Percentiles rank a stretch among this genome's conserved stretches.
These are phyloP conservation scores for Melanostoma scalare DNA, from an alignment of 2,888 invertebrate genomes.

Conservation along the genomic window DNA sequence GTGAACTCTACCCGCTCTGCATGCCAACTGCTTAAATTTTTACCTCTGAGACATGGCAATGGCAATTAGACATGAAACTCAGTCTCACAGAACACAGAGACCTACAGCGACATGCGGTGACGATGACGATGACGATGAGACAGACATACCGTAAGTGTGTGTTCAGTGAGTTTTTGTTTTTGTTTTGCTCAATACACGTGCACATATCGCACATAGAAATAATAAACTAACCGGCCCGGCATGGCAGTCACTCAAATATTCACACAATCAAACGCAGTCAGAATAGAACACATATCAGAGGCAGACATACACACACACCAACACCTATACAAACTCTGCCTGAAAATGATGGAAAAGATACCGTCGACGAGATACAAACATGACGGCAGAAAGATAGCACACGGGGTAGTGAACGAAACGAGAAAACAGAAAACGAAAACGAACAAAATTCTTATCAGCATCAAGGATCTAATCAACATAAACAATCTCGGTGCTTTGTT, in stretches of 20 bases:
- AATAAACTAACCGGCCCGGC: background rate
- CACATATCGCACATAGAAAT: slow-evolving; percentile 24
- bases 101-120: background rate
- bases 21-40: slow-evolving; percentile 48
- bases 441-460: slow-evolving; percentile 73
- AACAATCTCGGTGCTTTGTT: slow-evolving; percentile 76
- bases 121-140: slow-evolving; percentile 29
- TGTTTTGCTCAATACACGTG: slow-evolving; percentile 55
- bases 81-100: background rate
- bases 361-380: slow-evolving; percentile 65
- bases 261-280: slow-evolving; percentile 22
- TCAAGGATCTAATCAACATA: slow-evolving; percentile 75
- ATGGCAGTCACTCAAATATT: slow-evolving; percentile 1
- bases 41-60: slow-evolving; percentile 26
- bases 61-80: slow-evolving; percentile 23
- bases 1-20: slow-evolving; percentile 41
- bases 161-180: slow-evolving; percentile 38
- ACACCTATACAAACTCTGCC: background rate
- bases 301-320: background rate
- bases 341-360: slow-evolving; percentile 66
- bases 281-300: slow-evolving; percentile 36
- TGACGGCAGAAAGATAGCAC: slow-evolving; percentile 59
- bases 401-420: slow-evolving; percentile 46
- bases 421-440: slow-evolving; percentile 68
- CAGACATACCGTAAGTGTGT: slow-evolving; percentile 22